These are phyloP conservation scores for Prietella phreatophila DNA, from an alignment of 2,113 vertebrate species.

Conservation along the genomic window DNA sequence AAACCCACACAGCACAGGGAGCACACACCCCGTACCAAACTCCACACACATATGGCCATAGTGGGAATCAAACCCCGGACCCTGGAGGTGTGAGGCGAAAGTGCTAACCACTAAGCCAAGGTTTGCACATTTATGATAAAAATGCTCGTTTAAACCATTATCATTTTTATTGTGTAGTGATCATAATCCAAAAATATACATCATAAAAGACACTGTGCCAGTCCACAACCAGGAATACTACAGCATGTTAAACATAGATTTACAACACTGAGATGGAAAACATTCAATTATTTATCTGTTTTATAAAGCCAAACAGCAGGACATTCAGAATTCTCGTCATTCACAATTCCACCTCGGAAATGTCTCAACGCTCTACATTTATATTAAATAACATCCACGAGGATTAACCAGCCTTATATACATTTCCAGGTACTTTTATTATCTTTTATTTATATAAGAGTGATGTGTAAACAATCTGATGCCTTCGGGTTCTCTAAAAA, in stretches of 20 bases:
- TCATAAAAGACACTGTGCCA: slow-evolving; percentile 64
- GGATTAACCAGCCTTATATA: background rate
- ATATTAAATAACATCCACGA: slow-evolving; percentile 75
- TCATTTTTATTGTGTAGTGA: slow-evolving; percentile 22
- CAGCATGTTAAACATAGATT: slow-evolving; percentile 79
- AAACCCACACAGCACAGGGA: too few relatives aligned
- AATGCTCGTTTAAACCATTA: background rate
- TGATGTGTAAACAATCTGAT: slow-evolving; percentile 31
- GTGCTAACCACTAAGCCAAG: too few relatives aligned
- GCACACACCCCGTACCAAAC: too few relatives aligned
- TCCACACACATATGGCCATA: too few relatives aligned
- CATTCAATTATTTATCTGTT: slow-evolving; percentile 54
- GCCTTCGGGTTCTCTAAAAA: slow-evolving; percentile 2
- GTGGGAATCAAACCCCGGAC: too few relatives aligned
- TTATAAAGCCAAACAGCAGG: slow-evolving; percentile 63
- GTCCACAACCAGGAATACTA: slow-evolving; percentile 36
- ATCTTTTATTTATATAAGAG: slow-evolving; percentile 7
- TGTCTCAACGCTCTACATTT: slow-evolving; percentile 83
- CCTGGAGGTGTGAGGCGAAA: too few relatives aligned
- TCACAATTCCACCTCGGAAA: slow-evolving; percentile 84
- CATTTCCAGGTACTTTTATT: background rate
- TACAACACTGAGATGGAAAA: slow-evolving; percentile 64
- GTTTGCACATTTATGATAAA: background rate
- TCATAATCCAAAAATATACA: slow-evolving; percentile 62
- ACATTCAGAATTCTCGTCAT: slow-evolving; percentile 73